Percentiles rank a stretch among this genome's conserved stretches.
Evolutionary conservation across 2,113 vertebrate species (phyloP).

Genomic region (Lethenteron camtschaticum): DNA sequence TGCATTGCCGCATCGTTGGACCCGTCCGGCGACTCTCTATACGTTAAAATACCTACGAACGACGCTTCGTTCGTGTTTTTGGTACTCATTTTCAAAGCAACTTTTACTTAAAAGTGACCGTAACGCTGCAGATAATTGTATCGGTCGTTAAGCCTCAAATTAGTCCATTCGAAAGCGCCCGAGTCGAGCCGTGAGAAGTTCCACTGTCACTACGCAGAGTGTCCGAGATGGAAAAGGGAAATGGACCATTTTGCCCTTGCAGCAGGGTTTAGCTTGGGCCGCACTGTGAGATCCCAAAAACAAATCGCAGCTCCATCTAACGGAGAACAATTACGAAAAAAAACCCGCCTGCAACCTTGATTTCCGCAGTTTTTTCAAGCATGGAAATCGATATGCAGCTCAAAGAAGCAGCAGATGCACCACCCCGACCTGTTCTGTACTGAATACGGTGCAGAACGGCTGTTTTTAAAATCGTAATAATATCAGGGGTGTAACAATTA

Average conservation of each 20-base stretch:
- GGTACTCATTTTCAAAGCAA: no score
- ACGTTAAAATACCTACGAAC: no score
- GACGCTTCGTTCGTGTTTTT: no score
- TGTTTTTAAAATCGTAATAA: no score
- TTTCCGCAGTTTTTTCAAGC: slow-evolving; percentile 24
- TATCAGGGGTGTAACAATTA: no score
- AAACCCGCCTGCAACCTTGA: not conserved
- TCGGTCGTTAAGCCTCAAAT: no score
- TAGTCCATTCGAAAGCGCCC: not conserved
- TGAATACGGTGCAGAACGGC: no score
- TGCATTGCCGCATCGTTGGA: no score
- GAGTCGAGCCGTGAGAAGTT: not conserved
- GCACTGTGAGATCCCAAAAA: slow-evolving; percentile 32
- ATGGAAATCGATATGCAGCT: slow-evolving; percentile 55
- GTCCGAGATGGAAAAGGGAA: not conserved
- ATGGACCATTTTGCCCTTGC: slow-evolving; percentile 34
- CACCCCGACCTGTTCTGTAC: slow-evolving; percentile 20
- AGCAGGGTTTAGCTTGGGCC: slow-evolving; percentile 25
- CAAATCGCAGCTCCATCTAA: slow-evolving; percentile 10
- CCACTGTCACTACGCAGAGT: not conserved
- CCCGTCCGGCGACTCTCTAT: no score
- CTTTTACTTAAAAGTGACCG: no score
- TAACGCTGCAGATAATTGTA: not conserved
- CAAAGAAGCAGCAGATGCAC: slow-evolving; percentile 34
- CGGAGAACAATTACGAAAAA: slow-evolving; percentile 8